These are phyloP conservation scores for Deroptyus accipitrinus DNA, from an alignment of 2,113 vertebrate species.

Conservation along the genomic window DNA sequence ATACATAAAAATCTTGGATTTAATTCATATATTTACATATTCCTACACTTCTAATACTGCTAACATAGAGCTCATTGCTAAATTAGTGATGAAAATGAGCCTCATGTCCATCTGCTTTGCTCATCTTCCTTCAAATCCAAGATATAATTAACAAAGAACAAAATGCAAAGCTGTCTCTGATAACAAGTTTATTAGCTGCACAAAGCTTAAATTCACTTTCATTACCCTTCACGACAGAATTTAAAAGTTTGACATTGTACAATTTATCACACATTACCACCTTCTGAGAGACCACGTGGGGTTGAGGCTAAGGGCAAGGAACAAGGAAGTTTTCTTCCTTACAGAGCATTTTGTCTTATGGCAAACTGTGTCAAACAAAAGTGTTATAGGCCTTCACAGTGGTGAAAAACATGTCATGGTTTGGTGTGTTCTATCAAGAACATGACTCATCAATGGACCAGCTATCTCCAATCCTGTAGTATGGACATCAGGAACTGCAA, in stretches of 20 bases:
- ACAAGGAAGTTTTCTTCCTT: accelerated
- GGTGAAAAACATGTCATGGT: not conserved
- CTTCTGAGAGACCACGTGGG: not conserved
- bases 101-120: constrained; percentile 46
- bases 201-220: not conserved
- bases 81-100: constrained; percentile 53
- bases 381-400: not conserved
- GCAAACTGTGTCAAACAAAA: not conserved
- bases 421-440: not conserved
- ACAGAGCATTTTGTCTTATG: not conserved
- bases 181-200: not conserved
- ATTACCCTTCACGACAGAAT: constrained; percentile 5
- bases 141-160: constrained; percentile 56
- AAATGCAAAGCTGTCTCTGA: not conserved
- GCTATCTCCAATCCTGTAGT: not conserved
- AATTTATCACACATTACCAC: not conserved
- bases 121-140: constrained; percentile 21
- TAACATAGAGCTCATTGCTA: constrained; percentile 37
- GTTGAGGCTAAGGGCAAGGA: not conserved
- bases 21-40: constrained; percentile 38
- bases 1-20: constrained; percentile 28
- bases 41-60: constrained; percentile 5
- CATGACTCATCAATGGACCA: not conserved
- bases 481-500: not conserved
- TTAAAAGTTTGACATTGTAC: not conserved